phyloP scores from a whole-genome alignment of 2,113 vertebrate species.

The Pelmatolapia mariae region DNA sequence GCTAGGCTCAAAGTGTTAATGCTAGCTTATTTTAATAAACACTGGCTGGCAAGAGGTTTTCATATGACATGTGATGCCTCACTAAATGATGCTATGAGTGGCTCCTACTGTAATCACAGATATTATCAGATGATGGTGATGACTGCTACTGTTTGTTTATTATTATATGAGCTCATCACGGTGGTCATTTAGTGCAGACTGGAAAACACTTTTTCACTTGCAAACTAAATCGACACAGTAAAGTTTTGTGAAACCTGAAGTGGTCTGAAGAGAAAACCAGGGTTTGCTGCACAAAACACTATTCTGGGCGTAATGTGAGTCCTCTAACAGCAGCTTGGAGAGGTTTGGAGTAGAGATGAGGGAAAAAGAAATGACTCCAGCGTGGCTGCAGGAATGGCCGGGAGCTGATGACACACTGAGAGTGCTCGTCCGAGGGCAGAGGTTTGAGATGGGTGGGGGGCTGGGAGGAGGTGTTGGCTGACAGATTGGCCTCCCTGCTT shows the following conservation, averaged over 20 bases:
- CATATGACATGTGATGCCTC: not conserved
- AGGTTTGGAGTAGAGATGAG: not conserved
- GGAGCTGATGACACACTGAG: not conserved
- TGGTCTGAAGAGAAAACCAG: not conserved
- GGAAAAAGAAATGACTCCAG: not conserved
- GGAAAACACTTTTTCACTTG: not conserved
- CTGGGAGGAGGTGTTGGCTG: too few relatives aligned
- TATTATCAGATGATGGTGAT: not conserved
- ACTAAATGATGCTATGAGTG: not conserved
- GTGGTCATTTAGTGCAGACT: not conserved
- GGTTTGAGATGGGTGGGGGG: fast-evolving
- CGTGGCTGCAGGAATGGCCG: not conserved
- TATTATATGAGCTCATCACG: not conserved
- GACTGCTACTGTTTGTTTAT: not conserved
- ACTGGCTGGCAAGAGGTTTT: not conserved
- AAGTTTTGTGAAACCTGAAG: not conserved
- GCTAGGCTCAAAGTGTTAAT: not conserved
- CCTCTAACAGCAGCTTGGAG: not conserved
- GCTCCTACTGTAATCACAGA: not conserved
- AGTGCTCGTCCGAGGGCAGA: fast-evolving
- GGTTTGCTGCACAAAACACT: not conserved
- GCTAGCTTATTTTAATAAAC: not conserved
- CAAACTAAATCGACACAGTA: fast-evolving
- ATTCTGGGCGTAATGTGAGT: not conserved
- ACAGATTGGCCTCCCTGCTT: too few relatives aligned